Base-by-base conservation (phyloP, 2,113 vertebrate genomes). In the Formicarius rufipectus region DNA sequence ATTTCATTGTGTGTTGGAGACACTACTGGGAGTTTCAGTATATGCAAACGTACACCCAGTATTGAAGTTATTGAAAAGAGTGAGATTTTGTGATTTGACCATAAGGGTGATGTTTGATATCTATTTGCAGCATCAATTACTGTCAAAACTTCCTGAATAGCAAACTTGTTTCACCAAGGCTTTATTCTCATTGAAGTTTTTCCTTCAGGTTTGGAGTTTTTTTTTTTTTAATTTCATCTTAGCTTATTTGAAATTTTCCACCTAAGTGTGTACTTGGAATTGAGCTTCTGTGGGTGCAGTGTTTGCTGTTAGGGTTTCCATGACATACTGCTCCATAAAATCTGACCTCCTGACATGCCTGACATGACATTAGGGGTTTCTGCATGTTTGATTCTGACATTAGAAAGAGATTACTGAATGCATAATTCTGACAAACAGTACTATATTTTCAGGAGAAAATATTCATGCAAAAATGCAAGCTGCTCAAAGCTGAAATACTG, bases 401-500 rank as follows among this genome's bases (percentile, higher is more conserved):
- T 71, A 90, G 68, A 62, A 95, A 89, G 64, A 74, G 56, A 77
- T 78, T 71, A 64, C 75, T 49, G 87, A 83, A 31, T 69, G 75
- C 50, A 3, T 83, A 75, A 66, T 91, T 96, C 82, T 95, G 84
- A 67, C 63, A 90, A 95, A 93, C 33, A 37, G 74, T 39, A 3
- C 72, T 93, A 90, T 93, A 92, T 96, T 95, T 97, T 81, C 83
- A 47, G 80, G 49, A 69, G 71, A 39, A 94, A 78, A 95, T 92
- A 96, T 90, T 92, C 60, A 90, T 87, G 90, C 60, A 58, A 28
- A 94, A 84, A 18, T 0, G 7, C 92, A 93, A 89, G 92, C 93
- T 96, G 83, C 96, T 96, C 69, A 81, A 72, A 95, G 85, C 92
- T 92, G 90, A 84, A 87, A 84, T n/a, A 17, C 72, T 95, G 95